phyloP scores from a whole-genome alignment of 2,113 vertebrate genomes.

The Mobula birostris region DNA sequence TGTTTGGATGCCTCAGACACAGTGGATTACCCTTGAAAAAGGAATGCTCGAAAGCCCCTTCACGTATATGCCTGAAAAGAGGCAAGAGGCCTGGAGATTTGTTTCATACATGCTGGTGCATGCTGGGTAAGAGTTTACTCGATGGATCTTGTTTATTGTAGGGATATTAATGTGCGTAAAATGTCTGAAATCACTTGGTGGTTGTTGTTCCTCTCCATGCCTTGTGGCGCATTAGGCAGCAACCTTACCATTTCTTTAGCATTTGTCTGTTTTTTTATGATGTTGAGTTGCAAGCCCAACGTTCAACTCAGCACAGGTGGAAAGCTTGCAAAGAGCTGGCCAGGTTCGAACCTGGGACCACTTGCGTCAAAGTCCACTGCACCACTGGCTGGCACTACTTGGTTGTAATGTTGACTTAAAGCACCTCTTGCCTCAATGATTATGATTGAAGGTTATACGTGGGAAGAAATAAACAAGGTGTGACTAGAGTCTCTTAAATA shows the following conservation, averaged over 20 bases:
- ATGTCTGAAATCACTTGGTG: background rate
- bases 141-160: background rate
- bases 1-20: slow-evolving; percentile 78
- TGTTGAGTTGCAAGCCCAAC: too few species aligned
- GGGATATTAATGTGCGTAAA: background rate
- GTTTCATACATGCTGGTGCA: slow-evolving; percentile 86
- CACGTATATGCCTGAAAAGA: slow-evolving; percentile 58
- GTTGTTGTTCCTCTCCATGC: too few species aligned
- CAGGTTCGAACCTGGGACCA: too few species aligned
- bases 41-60: slow-evolving; percentile 72
- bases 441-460: background rate
- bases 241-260: too few species aligned
- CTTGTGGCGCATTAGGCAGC: too few species aligned
- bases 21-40: slow-evolving; percentile 72
- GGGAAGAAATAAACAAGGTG: background rate
- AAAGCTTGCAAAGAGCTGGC: too few species aligned
- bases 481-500: background rate
- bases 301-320: too few species aligned
- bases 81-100: slow-evolving; percentile 79
- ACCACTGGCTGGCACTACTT: too few species aligned
- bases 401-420: background rate
- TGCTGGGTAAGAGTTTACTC: slow-evolving; percentile 68
- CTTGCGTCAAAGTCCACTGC: too few species aligned
- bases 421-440: background rate
- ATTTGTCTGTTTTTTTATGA: too few species aligned